These are phyloP conservation scores for Phaedon cochleariae DNA, from an alignment of 2,888 invertebrate genomes.

Conservation along the genomic window DNA sequence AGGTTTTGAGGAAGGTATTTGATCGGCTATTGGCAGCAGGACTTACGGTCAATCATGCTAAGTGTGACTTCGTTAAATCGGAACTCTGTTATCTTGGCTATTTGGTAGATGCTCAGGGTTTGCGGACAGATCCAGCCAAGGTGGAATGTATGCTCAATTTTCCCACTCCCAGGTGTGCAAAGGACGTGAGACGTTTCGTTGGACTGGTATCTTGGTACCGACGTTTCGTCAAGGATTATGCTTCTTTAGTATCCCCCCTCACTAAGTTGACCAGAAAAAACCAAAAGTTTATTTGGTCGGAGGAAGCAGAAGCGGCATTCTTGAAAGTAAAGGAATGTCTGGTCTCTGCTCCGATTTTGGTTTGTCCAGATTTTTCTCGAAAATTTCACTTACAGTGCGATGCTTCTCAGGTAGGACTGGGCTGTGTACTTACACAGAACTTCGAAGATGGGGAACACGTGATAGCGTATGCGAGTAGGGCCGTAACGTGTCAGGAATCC, in stretches of 20 bases:
- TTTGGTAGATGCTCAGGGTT: constrained; percentile 7
- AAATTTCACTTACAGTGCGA: no score
- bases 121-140: constrained; percentile 18
- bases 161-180: neutral
- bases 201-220: constrained; percentile 42
- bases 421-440: no score
- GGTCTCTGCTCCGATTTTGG: no score
- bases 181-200: constrained; percentile 12
- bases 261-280: constrained; percentile 32
- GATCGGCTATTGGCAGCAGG: constrained; percentile 35
- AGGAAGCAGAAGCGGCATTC: no score
- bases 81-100: constrained; percentile 18
- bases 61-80: constrained; percentile 13
- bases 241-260: constrained; percentile 27
- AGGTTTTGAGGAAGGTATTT: no score
- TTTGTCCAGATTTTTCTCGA: no score
- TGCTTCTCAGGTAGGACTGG: no score
- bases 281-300: constrained; percentile 25
- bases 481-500: no score
- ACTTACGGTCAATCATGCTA: constrained; percentile 33
- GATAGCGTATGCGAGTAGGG: no score
- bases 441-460: no score
- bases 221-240: constrained; percentile 38
- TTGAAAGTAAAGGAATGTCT: no score
- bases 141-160: constrained; percentile 11